Evolutionary conservation across 1,140 invertebrate genomes (phyloP), one percentile per base, ranked within the genome.

Genomic region (Venturia canescens): DNA sequence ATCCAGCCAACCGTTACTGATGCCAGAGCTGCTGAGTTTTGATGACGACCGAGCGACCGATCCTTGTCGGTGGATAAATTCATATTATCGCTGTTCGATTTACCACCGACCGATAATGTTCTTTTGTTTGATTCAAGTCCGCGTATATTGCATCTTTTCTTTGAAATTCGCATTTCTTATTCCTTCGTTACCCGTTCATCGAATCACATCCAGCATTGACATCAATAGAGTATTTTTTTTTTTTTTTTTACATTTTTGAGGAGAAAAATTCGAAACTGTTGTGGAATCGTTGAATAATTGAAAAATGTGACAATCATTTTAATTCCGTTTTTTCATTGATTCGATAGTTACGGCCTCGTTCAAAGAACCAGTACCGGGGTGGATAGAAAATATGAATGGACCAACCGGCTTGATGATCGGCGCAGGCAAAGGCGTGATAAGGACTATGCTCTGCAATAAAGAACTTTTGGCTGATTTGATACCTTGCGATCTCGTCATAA

Each of bases 301-400:
- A 44, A 44, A 44, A 44, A 44, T 44, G 38, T 44, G 13, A 93
- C n/a, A 90, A 92, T 77, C 87, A 86, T 69, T 86, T 63, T 71
- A 70, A 60, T 75, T 53, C 50, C n/a, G 60, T 18, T 76, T 69
- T 67, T 67, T 83, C 74, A 80, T 67, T 70, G 16, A 44, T 82
- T 84, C 82, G 83, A 31, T 34, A 95, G 96, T 97, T 0, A 93
- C 93, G 2, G 94, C 95, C 3, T 92, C 95, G 1, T 94, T 93
- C 91, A 94, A 94, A 83, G 95, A 96, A 85, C 96, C 96, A 0
- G 88, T 94, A 27, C 93, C 94, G 1, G 97, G 98, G 23, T 99
- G 98, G 98, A 95, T 99, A 18, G 98, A 99, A 88, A 99, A 98
- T 84, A 93, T 97, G 71, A 99, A 98, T 89, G 98, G 98, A 38